A percentile compares a stretch with the other conserved stretches of the same genome.
phyloP scores from a whole-genome alignment of 2,113 vertebrate genomes.

The Phyllostomus discolor region DNA sequence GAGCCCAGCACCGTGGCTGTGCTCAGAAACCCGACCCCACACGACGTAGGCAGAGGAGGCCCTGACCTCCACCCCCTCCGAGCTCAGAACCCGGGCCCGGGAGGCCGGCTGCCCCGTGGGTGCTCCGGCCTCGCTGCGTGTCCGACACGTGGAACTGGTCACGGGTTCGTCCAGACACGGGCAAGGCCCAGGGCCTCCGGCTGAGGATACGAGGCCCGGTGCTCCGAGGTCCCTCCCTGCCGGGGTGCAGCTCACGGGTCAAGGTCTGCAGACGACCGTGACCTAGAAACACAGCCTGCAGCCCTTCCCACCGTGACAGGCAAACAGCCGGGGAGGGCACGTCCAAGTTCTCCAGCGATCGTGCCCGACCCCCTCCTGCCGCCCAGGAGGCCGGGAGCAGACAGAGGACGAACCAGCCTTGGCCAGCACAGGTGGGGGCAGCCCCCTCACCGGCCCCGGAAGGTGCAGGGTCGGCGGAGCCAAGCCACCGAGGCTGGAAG shows the following conservation, averaged over 20 bases:
- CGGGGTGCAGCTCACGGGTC: rapidly evolving
- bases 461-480: rapidly evolving
- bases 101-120: not conserved
- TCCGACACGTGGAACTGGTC: too few species aligned
- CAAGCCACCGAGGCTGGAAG: not conserved
- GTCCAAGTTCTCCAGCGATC: rapidly evolving
- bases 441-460: rapidly evolving
- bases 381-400: not conserved
- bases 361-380: too few species aligned
- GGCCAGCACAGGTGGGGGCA: rapidly evolving
- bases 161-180: rapidly evolving
- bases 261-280: rapidly evolving
- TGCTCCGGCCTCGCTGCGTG: rapidly evolving
- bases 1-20: not conserved
- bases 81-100: rapidly evolving
- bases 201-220: rapidly evolving
- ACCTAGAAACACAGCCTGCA: not conserved
- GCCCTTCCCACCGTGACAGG: rapidly evolving
- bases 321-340: rapidly evolving
- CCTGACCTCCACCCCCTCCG: not conserved
- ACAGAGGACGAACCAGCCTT: rapidly evolving
- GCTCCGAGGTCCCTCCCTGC: rapidly evolving
- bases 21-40: not conserved
- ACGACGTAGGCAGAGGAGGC: rapidly evolving
- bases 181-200: rapidly evolving